Percentiles rank a stretch among this genome's conserved stretches.
These are phyloP conservation scores for Microtus montanus DNA, from an alignment of 2,113 vertebrate genomes.

Conservation along the genomic window DNA sequence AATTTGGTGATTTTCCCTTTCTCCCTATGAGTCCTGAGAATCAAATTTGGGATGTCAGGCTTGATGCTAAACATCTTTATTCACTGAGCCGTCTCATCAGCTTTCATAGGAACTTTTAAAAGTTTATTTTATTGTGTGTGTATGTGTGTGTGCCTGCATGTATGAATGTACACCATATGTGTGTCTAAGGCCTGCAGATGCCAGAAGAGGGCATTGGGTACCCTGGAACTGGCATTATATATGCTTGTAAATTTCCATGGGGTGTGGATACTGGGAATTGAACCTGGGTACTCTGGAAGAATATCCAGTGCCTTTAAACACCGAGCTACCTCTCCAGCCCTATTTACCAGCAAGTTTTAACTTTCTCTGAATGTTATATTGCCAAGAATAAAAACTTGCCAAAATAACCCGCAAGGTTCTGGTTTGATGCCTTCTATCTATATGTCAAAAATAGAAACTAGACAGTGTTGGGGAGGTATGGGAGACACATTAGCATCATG, in stretches of 20 bases:
- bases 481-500: neutral
- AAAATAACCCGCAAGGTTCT: neutral
- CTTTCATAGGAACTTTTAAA: neutral
- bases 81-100: neutral
- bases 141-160: neutral
- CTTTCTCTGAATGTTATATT: neutral
- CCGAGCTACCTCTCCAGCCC: neutral
- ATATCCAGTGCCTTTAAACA: neutral
- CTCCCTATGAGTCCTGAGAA: neutral
- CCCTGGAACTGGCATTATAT: neutral
- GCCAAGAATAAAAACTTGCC: neutral
- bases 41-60: neutral
- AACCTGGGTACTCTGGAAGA: neutral
- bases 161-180: neutral
- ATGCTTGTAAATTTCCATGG: neutral
- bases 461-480: neutral
- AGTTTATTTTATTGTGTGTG: neutral
- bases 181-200: neutral
- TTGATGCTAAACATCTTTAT: neutral
- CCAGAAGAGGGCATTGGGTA: neutral
- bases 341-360: neutral
- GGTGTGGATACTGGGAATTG: neutral
- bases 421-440: neutral
- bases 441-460: slow-evolving; percentile 34
- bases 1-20: neutral